Conservation (phyloP, 1,140 invertebrate species). For the Lethocerus indicus region DNA sequence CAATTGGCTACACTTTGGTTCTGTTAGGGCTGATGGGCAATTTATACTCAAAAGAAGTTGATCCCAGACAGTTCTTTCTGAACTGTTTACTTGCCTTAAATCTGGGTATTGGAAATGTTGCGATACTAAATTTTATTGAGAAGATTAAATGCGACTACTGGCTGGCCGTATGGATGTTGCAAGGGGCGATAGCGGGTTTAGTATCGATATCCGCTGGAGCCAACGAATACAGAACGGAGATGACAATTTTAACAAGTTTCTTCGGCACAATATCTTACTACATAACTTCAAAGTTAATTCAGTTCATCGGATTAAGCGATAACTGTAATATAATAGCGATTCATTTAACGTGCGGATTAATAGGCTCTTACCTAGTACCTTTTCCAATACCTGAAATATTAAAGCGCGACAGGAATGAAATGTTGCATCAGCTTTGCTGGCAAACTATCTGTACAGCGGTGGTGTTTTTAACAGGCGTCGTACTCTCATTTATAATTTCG, state of each 20-base stretch:
- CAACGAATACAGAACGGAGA: not conserved
- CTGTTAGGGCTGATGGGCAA: too few species aligned
- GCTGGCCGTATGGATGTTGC: constrained; percentile 3
- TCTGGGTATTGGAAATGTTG: too few species aligned
- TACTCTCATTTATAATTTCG: not conserved
- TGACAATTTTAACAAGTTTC: not conserved
- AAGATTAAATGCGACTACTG: too few species aligned
- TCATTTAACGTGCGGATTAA: not conserved
- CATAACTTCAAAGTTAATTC: not conserved
- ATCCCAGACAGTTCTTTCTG: too few species aligned
- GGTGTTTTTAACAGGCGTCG: not conserved
- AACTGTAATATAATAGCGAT: constrained; percentile 1
- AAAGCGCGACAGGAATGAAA: too few species aligned
- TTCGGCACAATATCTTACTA: not conserved
- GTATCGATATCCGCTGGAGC: not conserved
- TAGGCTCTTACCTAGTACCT: not conserved
- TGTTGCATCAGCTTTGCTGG: not conserved
- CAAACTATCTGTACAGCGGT: not conserved
- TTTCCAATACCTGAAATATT: too few species aligned
- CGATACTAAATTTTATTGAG: too few species aligned
- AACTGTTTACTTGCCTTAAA: too few species aligned
- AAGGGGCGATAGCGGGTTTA: constrained; percentile 1
- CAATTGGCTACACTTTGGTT: constrained; percentile 1
- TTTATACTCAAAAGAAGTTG: too few species aligned
- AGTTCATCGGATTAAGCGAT: not conserved